These are phyloP conservation scores for Parauchenoglanis punctatus DNA, from an alignment of 2,797 vertebrate species.

Conservation along the genomic window DNA sequence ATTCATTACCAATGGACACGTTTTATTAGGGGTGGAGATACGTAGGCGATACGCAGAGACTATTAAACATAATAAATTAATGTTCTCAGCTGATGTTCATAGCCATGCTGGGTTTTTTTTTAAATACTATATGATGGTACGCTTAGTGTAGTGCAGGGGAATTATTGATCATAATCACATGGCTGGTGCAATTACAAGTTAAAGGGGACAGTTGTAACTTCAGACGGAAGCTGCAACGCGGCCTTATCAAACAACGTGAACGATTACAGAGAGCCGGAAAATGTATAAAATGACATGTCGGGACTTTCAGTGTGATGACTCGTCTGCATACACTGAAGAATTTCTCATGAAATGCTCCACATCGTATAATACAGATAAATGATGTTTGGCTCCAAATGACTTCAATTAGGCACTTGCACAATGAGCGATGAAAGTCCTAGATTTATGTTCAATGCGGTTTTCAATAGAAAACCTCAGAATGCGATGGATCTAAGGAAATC, in stretches of 20 bases:
- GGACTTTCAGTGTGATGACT: background rate
- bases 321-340: background rate
- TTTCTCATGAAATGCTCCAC: background rate
- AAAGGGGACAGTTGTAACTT: constrained; percentile 36
- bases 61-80: constrained; percentile 47
- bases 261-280: background rate
- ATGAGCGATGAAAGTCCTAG: constrained; percentile 17
- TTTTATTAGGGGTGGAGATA: constrained; percentile 53
- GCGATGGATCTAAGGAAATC: constrained; percentile 21
- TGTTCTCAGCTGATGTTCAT: background rate
- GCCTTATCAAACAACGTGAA: constrained; percentile 16
- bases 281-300: background rate
- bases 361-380: constrained; percentile 10
- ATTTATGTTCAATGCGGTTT: constrained; percentile 24
- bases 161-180: constrained; percentile 67
- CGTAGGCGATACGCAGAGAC: constrained; percentile 53
- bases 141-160: constrained; percentile 45
- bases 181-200: constrained; percentile 64
- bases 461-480: background rate
- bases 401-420: background rate
- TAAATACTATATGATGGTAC: constrained; percentile 26
- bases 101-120: constrained; percentile 41
- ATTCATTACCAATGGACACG: constrained; percentile 53
- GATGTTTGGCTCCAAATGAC: background rate
- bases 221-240: background rate